Conservation (phyloP, 2,113 vertebrate genomes). For the Phrynocephalus versicolor region DNA sequence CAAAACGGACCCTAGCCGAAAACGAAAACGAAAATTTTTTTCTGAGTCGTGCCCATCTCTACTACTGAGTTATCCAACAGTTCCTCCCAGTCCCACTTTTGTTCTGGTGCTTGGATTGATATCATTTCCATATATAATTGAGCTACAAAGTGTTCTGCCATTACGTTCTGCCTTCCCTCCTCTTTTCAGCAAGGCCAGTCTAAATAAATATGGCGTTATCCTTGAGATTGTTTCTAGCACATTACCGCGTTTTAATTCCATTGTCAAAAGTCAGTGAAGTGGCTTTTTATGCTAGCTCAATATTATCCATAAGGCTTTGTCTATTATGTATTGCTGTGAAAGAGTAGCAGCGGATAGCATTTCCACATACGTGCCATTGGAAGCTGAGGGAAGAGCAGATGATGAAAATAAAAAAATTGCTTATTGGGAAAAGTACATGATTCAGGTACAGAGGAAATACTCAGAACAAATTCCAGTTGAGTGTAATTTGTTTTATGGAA, state of each 20-base stretch:
- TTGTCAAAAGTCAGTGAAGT: neutral
- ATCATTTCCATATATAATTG: neutral
- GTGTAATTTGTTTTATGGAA: too few relatives aligned
- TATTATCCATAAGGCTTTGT: constrained; percentile 5
- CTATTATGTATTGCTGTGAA: neutral
- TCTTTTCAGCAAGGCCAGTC: neutral
- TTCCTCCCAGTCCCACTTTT: neutral
- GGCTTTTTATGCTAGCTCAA: constrained; percentile 25
- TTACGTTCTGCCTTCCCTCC: neutral
- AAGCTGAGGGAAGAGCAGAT: neutral
- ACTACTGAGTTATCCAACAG: too few relatives aligned
- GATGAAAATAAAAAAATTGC: neutral
- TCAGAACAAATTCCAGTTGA: too few relatives aligned
- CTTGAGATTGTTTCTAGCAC: constrained; percentile 19
- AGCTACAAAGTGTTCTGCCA: neutral
- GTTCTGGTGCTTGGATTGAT: neutral
- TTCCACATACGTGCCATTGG: neutral
- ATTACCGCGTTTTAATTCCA: neutral
- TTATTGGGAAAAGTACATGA: too few relatives aligned
- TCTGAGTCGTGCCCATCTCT: too few relatives aligned
- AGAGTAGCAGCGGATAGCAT: neutral
- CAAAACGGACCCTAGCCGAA: too few relatives aligned
- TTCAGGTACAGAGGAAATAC: too few relatives aligned
- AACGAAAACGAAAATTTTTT: too few relatives aligned
- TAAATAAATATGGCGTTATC: neutral